Conservation (phyloP, 2,797 vertebrate genomes). For the Myotis myotis region DNA sequence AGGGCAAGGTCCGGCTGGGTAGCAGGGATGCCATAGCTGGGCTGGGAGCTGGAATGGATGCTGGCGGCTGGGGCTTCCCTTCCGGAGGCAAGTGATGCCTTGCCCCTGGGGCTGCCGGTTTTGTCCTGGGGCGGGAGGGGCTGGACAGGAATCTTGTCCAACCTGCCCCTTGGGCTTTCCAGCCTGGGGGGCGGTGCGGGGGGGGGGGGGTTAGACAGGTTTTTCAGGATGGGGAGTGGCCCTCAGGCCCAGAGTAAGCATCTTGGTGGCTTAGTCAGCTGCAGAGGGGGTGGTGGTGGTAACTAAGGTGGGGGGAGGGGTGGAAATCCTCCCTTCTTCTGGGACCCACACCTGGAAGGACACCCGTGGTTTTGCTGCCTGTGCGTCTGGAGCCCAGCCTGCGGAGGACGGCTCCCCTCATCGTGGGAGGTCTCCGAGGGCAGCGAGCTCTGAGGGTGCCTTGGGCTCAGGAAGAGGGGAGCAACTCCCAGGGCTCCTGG, state of each 20-base stretch:
- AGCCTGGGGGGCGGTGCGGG: background rate
- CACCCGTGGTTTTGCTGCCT: background rate
- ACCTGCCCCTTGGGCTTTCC: constrained; percentile 29
- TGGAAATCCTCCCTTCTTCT: background rate
- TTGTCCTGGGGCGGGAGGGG: constrained; percentile 52
- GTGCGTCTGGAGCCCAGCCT: background rate
- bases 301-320: background rate
- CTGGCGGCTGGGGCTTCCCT: constrained; percentile 19
- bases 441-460: background rate
- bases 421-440: background rate
- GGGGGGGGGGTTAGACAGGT: constrained; percentile 50
- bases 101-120: constrained; percentile 49
- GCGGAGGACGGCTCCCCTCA: no score
- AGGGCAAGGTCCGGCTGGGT: background rate
- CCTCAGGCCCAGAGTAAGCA: background rate
- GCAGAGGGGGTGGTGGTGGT: background rate
- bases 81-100: constrained; percentile 37
- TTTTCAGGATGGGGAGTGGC: constrained; percentile 66
- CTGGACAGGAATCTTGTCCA: constrained; percentile 50
- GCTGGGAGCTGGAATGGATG: background rate
- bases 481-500: background rate
- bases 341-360: background rate
- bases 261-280: background rate
- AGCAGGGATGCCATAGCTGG: constrained; percentile 35
- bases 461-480: background rate